Base-by-base conservation (phyloP, 2,797 vertebrate genomes). In the Clarias fuscus region DNA sequence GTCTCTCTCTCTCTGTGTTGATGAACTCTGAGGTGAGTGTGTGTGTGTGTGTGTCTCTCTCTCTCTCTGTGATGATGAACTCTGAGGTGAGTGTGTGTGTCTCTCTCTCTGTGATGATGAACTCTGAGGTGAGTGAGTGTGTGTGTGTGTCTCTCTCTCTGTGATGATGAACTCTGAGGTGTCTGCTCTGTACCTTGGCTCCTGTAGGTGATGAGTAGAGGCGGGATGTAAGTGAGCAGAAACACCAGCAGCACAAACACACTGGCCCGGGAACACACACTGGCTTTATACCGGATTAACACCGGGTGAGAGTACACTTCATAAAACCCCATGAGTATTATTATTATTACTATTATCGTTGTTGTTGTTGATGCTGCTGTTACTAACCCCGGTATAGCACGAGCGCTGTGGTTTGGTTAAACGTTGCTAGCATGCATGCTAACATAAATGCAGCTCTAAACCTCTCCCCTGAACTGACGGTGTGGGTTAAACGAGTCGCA, bases 131-230 rank as follows among this genome's bases (percentile, higher is more conserved):
- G 30, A 30, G 40, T 40, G 40, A 5, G 40, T 43, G 43, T 43
- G 43, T 43, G 43, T 43, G 43, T 43, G 7, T 43, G 7, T 43
- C 6, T 64, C 7, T 13, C 8, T 20, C 20, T 62, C 4, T 0
- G 27, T 33, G 68, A 20, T 40, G 22, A 14, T 14, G 2, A 13
- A 6, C 53, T 76, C 53, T 8, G 73, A 18, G n/a, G n/a, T 71
- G 27, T 67, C 0, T 17, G 14, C 2, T 24, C 91, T 90, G 94
- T 94, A 99, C 98, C 98, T 92, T 99, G 97, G 92, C 96, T 99
- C 86, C 97, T 96, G 92, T 97, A 99, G 37, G 97, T 96, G 59
- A 98, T 92, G 61, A 99, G 94, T 89, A 99, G 93, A 22, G 98
- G 98, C 0, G 96, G 91, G 89, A 98, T 95, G 87, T 98, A 99